Evolutionary conservation across 2,888 invertebrate genomes (phyloP).

Genomic region (Crocallis elinguaria): DNA sequence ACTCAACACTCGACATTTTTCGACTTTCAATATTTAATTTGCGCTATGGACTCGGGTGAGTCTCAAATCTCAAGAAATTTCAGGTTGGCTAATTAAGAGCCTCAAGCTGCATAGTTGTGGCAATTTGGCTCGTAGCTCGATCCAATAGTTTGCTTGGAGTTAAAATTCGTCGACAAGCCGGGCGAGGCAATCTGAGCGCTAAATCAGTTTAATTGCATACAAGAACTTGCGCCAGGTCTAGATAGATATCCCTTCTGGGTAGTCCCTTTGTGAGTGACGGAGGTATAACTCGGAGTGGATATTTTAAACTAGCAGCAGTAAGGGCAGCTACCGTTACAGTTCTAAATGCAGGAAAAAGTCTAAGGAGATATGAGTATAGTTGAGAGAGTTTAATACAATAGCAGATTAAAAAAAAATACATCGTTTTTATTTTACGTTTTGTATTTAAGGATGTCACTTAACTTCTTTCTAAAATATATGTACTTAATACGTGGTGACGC

Average conservation of each 20-base stretch:
- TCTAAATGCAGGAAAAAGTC: no score
- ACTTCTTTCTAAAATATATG: no score
- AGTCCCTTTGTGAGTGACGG: slow-evolving; percentile 46
- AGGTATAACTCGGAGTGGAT: neutral
- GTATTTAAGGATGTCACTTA: no score
- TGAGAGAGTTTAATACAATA: no score
- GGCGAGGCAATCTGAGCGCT: slow-evolving; percentile 54
- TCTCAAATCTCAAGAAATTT: slow-evolving; percentile 34
- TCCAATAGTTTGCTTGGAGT: slow-evolving; percentile 53
- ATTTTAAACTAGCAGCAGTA: neutral
- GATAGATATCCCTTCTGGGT: slow-evolving; percentile 18
- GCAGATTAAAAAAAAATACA: no score
- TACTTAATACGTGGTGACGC: no score
- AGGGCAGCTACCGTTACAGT: neutral
- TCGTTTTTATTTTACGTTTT: no score
- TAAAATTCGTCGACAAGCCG: slow-evolving; percentile 54
- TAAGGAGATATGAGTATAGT: no score
- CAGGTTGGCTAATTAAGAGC: slow-evolving; percentile 39
- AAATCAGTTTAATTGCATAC: slow-evolving; percentile 71
- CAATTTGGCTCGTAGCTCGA: slow-evolving; percentile 45
- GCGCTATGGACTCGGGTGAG: neutral
- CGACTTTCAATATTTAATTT: neutral
- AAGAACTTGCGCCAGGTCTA: slow-evolving; percentile 42
- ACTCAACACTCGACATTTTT: neutral
- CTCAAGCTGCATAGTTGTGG: slow-evolving; percentile 33